A percentile compares a stretch with the other conserved stretches of the same genome.
phyloP scores from a whole-genome alignment of 2,113 vertebrate genomes.

The Tragelaphus imberbis region DNA sequence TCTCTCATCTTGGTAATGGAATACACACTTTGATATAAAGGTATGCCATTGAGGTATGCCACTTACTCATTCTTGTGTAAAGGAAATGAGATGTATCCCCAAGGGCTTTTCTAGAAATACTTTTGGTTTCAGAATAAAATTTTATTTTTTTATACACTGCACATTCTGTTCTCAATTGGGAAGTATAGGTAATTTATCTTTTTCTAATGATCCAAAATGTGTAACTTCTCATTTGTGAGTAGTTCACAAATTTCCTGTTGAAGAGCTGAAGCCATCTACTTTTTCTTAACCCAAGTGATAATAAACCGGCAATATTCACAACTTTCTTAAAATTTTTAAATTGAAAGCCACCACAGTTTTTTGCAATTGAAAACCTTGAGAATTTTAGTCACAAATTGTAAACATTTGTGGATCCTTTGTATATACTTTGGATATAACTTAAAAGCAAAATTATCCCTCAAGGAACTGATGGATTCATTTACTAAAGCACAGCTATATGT shows the following conservation, averaged over 20 bases:
- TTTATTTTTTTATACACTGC: constrained; percentile 48
- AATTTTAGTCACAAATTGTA: constrained; percentile 56
- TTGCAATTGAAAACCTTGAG: constrained; percentile 44
- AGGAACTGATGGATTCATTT: constrained; percentile 42
- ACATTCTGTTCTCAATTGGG: constrained; percentile 53
- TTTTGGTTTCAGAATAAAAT: constrained; percentile 33
- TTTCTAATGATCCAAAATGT: constrained; percentile 52
- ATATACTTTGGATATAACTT: constrained; percentile 45
- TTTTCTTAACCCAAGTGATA: constrained; percentile 62
- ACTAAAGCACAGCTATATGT: constrained; percentile 64
- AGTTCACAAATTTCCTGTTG: constrained; percentile 40
- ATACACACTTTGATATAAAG: background rate
- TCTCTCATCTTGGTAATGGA: constrained; percentile 3
- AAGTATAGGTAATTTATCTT: constrained; percentile 40
- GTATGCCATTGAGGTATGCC: background rate
- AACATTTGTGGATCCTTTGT: constrained; percentile 62
- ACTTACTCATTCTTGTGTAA: constrained; percentile 18
- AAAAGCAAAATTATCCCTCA: constrained; percentile 55
- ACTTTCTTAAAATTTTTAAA: constrained; percentile 69
- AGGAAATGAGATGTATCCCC: constrained; percentile 22
- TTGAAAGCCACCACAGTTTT: constrained; percentile 51
- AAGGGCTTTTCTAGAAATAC: constrained; percentile 58
- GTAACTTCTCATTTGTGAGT: constrained; percentile 58
- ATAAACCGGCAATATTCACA: constrained; percentile 17
- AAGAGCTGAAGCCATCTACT: constrained; percentile 43